Base-by-base conservation (phyloP, 1,140 invertebrate species). In the Panulirus ornatus region DNA sequence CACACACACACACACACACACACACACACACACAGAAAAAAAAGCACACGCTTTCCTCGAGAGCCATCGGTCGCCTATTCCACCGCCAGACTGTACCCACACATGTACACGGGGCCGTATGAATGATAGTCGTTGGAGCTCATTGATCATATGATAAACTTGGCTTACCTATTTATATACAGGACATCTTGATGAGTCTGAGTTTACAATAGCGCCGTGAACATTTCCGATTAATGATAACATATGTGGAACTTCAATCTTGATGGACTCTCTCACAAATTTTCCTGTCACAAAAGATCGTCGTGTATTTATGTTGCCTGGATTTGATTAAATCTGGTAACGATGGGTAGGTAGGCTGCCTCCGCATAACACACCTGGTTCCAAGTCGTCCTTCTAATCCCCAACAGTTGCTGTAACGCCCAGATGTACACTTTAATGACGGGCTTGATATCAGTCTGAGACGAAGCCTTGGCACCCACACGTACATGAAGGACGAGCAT, bases 1-100 rank as follows among this genome's bases (percentile, higher is more conserved):
- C 27, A 81, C 27, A 81, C 44, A 81, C 19, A 51, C 27, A 51
- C 27, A 81, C 42, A 81, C 19, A 81, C 44, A 81, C 27, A 81
- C 27, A 81, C 9, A 81, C 9, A 81, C 9, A 81, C n/a, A 81
- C 27, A 81, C 19, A 79, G 2, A 79, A 3, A 79, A 2, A 79
- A 3, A 47, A 27, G 34, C 38, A 79, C 38, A 79, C 42, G 44
- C 42, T 42, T 34, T 42, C 42, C 40, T 34, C 40, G 1, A 79
- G 19, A 79, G n/a, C 40, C 40, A 78, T 44, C 2, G 16, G n/a
- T 51, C 16, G 2, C 16, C 14, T 27, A 2, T 2, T 16, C 16
- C 36, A 75, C 51, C 9, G 9, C 9, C 51, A 58, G 22, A 58
- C 9, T 58, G 9, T 58, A 58, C 9, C 22, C 22, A 11, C 22